Percentiles rank a stretch among this genome's conserved stretches.
phyloP scores from a whole-genome alignment of 2,113 vertebrate species.

The Antennarius striatus region DNA sequence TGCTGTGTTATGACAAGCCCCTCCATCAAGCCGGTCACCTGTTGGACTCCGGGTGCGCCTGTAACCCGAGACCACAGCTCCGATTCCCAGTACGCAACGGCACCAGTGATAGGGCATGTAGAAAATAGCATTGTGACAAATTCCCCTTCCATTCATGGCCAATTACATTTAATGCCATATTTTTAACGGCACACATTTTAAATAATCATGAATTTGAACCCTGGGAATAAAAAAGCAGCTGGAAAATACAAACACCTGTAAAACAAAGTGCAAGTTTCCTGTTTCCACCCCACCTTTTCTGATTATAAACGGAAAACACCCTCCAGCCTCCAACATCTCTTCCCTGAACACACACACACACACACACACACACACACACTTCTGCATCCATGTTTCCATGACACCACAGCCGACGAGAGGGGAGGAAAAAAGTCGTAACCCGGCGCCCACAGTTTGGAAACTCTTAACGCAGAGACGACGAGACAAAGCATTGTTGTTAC shows the following conservation, averaged over 20 bases:
- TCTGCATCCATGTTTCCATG: slow-evolving; percentile 55
- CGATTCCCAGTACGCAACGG: slow-evolving; percentile 31
- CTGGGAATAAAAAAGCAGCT: too few species aligned
- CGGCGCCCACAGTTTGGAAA: slow-evolving; percentile 51
- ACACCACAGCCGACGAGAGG: slow-evolving; percentile 16
- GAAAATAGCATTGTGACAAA: slow-evolving; percentile 27
- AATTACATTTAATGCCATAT: not conserved
- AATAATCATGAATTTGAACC: too few species aligned
- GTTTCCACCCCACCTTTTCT: slow-evolving; percentile 10
- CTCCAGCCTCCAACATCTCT: slow-evolving; percentile 5
- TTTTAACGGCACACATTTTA: too few species aligned
- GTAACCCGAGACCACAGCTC: slow-evolving; percentile 55
- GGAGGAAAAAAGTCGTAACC: not conserved
- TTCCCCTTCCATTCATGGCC: not conserved
- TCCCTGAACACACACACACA: slow-evolving; percentile 1
- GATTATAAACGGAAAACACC: slow-evolving; percentile 46
- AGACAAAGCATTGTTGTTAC: slow-evolving; percentile 64
- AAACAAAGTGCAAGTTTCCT: slow-evolving; percentile 25
- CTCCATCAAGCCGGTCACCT: slow-evolving; percentile 70
- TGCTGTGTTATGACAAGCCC: slow-evolving; percentile 63
- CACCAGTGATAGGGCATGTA: slow-evolving; percentile 36
- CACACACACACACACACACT: slow-evolving; percentile 14
- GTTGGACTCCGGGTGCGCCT: slow-evolving; percentile 58
- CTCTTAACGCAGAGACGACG: slow-evolving; percentile 31
- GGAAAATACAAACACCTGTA: slow-evolving; percentile 21